Evolutionary conservation across 2,888 invertebrate species (phyloP).

Genomic region (Aporophyla nigra): DNA sequence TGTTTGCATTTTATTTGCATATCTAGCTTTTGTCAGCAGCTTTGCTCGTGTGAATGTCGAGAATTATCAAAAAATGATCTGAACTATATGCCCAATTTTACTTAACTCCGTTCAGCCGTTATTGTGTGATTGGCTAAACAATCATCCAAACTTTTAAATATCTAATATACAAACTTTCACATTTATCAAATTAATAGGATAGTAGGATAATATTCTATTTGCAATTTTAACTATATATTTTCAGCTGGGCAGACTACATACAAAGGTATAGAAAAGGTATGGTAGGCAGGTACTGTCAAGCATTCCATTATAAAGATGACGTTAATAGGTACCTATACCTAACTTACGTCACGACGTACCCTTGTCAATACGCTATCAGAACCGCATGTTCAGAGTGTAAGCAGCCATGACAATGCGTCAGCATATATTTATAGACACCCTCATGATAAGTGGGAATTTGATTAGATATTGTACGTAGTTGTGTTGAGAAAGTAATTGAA

Average conservation of each 20-base stretch:
- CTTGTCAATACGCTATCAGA: constrained; percentile 55
- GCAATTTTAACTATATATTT: not conserved
- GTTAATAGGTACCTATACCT: constrained; percentile 4
- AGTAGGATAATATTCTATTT: not conserved
- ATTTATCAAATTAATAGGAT: too few relatives aligned
- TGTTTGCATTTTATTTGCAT: too few relatives aligned
- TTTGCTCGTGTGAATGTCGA: too few relatives aligned
- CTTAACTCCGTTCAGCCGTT: too few relatives aligned
- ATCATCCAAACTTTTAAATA: too few relatives aligned
- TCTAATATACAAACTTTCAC: too few relatives aligned
- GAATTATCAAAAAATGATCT: too few relatives aligned
- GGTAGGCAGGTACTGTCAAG: not conserved
- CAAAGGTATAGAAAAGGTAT: too few relatives aligned
- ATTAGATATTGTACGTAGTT: constrained; percentile 1
- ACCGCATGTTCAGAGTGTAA: constrained; percentile 29
- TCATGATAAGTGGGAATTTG: not conserved
- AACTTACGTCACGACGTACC: constrained; percentile 45
- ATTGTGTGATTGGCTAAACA: too few relatives aligned
- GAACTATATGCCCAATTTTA: too few relatives aligned
- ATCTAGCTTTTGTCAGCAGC: too few relatives aligned
- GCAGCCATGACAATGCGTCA: constrained; percentile 52
- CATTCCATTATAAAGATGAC: constrained; percentile 9
- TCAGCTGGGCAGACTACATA: not conserved
- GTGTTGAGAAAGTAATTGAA: not conserved
- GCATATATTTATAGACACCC: constrained; percentile 18